Base-by-base conservation (phyloP, 2,888 invertebrate species). In the Parasteatoda lunata region DNA sequence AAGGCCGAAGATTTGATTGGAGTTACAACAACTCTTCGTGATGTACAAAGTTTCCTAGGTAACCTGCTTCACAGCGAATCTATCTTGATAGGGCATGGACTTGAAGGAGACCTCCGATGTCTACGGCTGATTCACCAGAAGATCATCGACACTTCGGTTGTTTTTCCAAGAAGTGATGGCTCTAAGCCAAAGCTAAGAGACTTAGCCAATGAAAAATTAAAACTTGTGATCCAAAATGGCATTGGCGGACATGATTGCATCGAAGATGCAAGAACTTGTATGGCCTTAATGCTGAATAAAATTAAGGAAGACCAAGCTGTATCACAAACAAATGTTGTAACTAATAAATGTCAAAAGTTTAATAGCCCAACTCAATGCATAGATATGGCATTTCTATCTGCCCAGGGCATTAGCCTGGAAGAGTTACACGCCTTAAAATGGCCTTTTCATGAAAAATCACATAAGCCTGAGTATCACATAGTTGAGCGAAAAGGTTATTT, bases 21-120 rank as follows among this genome's bases (percentile, higher is more conserved):
- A 45, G 92, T 92, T 91, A 91, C 89, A 0, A 91, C 91, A 1
- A 85, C 88, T 3, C 70, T 90, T 11, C 77, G 70, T 8, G 89
- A 90, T 9, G 90, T 90, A 0, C 90, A 90, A 71, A 88, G 85
- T 3, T 89, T 88, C 47, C 73, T 91, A n/a, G 70, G 90, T 76
- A 72, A 82, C 11, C 75, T 89, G 1, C 94, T 98, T 89, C 94
- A 94, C 88, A 94, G 95, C 6, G 95, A 97, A 88, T 96, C 93
- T 11, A 93, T 93, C 64, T 90, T 93, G 5, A 91, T 93, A 11
- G 93, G 93, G 4, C 93, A 93, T 90, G 92, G 92, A 88, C 90
- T 93, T 70, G 92, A 93, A 88, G 92, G 92, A 90, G 93, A 93
- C 90, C 90, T 93, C 13, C 89, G 91, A 4, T 91, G 92, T 4